Base-by-base conservation (phyloP, 1,140 invertebrate genomes). In the Drosophila bipectinata region DNA sequence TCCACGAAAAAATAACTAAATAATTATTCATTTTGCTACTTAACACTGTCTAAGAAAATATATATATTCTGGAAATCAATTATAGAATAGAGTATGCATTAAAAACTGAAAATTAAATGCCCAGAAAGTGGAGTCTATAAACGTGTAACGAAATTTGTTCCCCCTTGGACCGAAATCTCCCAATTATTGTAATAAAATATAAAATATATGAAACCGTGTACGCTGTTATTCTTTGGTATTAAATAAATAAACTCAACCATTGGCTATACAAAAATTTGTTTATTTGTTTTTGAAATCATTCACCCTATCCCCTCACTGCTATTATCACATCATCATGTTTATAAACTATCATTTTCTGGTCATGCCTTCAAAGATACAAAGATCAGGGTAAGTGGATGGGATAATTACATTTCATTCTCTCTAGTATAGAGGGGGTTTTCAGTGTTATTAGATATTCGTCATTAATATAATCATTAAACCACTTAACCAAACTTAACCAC, bases 291-390 rank as follows among this genome's bases (percentile, higher is more conserved):
- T 48, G 54, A 80, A 72, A 81, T 85, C 67, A 84, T 69, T 53
- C 51, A 32, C 24, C 44, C 48, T 49, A 47, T 45, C 41, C 55
- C 34, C 39, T 45, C 30, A 56, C 56, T 21, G 63, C 45, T 59
- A 21, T 47, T 67, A 54, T 47, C 66, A 55, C 51, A 53, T 78
- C 61, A 53, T 81, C 82, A 87, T 85, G 77, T 78, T 85, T 85
- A 87, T 85, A 82, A 68, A 81, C 82, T 85, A 63, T 85, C 82
- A 85, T 85, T 85, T 85, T 85, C 74, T 87, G 82, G 82, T 85
- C 77, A 81, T 75, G 56, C 12, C 34, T 66, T 30, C 12, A 45
- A 30, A 55, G 10, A 26, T 26, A 4, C 28, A n/a, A 21, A 4
- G 9, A 15, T 68, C 26, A 56, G 64, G 62, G 57, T 66, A 66